Conservation (phyloP, 2,888 invertebrate species). For the Linnaemya vulpina region DNA sequence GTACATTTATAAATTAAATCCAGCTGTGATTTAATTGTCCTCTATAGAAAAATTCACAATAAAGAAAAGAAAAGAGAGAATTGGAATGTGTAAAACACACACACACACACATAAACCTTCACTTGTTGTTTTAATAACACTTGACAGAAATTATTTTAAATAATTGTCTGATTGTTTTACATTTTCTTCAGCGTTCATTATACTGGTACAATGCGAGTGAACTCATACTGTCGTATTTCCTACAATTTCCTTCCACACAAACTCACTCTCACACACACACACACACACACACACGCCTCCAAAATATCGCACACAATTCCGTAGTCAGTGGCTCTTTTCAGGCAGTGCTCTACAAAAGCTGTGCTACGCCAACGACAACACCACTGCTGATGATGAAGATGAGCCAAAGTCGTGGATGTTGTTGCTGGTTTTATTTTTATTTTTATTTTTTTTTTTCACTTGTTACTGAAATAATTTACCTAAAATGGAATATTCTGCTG, state of each 20-base stretch:
- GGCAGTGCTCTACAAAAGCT: constrained; percentile 1
- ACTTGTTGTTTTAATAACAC: constrained; percentile 66
- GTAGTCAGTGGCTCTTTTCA: not conserved
- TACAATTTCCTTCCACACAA: constrained; percentile 17
- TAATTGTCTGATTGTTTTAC: constrained; percentile 67
- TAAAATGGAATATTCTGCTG: constrained; percentile 39
- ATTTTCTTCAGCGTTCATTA: constrained; percentile 35
- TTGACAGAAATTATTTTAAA: constrained; percentile 65
- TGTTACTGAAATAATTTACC: constrained; percentile 13
- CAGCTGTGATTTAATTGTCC: constrained; percentile 70
- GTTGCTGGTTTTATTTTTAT: constrained; percentile 17
- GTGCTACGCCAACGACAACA: constrained; percentile 5
- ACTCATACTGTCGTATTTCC: constrained; percentile 4
- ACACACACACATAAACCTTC: constrained; percentile 14
- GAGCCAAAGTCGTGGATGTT: constrained; percentile 24
- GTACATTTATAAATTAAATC: constrained; percentile 48
- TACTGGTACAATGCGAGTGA: too few species aligned
- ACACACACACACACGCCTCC: not conserved
- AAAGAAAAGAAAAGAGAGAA: not conserved
- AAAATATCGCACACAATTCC: constrained; percentile 15
- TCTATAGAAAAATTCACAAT: constrained; percentile 37
- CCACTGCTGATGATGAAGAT: constrained; percentile 1
- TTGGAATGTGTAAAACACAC: not conserved
- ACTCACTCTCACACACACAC: not conserved
- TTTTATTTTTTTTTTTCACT: not conserved